Evolutionary conservation across 2,888 invertebrate genomes (phyloP).

Genomic region (Polyommatus iphigenia): DNA sequence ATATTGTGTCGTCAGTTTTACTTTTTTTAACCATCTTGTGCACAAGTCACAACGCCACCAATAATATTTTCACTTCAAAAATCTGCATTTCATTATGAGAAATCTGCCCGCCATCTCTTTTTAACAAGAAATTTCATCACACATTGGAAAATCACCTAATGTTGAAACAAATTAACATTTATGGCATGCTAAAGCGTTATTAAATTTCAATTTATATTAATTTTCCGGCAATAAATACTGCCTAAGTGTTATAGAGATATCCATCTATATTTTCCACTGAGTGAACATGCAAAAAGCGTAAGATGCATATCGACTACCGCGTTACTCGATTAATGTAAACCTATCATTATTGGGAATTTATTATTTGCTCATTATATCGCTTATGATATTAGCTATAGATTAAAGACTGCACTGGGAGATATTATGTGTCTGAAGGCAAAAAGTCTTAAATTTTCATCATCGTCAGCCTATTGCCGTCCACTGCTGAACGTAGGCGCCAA

Average conservation of each 20-base stretch:
- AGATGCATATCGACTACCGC: slow-evolving; percentile 12
- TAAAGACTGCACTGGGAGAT: background rate
- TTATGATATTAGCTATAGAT: background rate
- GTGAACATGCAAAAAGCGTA: slow-evolving; percentile 30
- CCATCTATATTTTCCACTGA: slow-evolving; percentile 35
- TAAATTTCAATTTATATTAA: slow-evolving; percentile 22
- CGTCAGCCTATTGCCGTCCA: no score
- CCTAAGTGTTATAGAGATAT: background rate
- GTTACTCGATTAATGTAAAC: slow-evolving; percentile 24
- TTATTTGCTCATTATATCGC: background rate
- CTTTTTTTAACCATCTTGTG: no score
- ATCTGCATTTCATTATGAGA: no score
- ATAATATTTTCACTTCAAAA: no score
- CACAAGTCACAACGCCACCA: no score
- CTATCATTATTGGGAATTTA: slow-evolving; percentile 9
- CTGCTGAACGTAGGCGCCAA: no score
- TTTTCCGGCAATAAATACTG: slow-evolving; percentile 22
- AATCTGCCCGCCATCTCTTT: background rate
- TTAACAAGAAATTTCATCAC: background rate
- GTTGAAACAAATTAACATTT: background rate
- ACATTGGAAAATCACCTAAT: background rate
- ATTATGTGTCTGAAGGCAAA: background rate
- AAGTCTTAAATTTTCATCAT: background rate
- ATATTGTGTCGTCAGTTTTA: no score
- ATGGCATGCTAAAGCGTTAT: background rate